Base-by-base conservation (phyloP, 2,888 invertebrate genomes). In the Megamerina dolium region DNA sequence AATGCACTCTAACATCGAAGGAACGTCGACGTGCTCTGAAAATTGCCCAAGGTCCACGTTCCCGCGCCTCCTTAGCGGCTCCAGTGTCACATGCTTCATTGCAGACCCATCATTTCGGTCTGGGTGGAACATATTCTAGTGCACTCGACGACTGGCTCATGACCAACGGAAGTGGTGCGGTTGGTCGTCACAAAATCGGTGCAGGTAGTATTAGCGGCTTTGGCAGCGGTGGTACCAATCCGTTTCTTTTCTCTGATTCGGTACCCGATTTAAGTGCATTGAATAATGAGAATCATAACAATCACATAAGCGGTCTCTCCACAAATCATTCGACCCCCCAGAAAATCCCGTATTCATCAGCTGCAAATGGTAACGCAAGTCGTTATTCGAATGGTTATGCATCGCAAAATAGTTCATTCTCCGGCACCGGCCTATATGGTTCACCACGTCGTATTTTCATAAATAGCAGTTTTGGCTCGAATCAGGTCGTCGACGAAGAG, bases 1-100 rank as follows among this genome's bases (percentile, higher is more conserved):
- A 81, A 65, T 81, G 81, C 59, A 79, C 77, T 54, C 64, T 77
- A 57, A 76, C 76, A 52, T 81, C 81, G 53, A 81, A 81, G 61
- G 80, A 80, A 59, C 72, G 81, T 33, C 70, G 81, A 41, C 74
- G 74, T 54, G 79, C 78, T 5, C 65, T 81, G 57, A 74, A 65
- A 66, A 71, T 70, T 41, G 66, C 67, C n/a, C 72, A 70, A 50
- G 70, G 67, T 29, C 71, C 70, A 29, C 58, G 66, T 50, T 71
- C 70, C 37, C 64, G 70, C 20, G 72, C 69, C 47, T 70, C 72
- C 2, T 51, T 72, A 30, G 72, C 72, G 14, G 72, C 69, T 8
- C 70, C 70, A 49, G 68, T 71, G 23, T 66, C 67, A 8, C 70
- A 70, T 54, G 64, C 71, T 40, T 63, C 70, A 4, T 51, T 71